Evolutionary conservation across 2,888 invertebrate species (phyloP).

Genomic region (Latrodectus elegans): DNA sequence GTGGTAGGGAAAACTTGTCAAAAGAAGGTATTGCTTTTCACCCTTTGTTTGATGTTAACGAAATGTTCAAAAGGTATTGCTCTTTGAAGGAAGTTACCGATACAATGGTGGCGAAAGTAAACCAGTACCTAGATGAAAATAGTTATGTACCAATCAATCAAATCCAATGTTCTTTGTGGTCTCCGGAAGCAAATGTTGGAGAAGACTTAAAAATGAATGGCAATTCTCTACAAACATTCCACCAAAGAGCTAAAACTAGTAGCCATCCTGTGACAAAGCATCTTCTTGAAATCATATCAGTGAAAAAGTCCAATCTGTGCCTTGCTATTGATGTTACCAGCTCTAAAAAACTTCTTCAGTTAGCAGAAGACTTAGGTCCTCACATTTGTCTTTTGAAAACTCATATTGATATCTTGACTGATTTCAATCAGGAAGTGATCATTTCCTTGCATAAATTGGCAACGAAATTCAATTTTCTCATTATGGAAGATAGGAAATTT

Average conservation of each 20-base stretch:
- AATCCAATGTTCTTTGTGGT: background rate
- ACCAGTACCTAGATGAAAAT: slow-evolving; percentile 22
- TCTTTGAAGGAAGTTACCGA: background rate
- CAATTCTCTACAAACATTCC: background rate
- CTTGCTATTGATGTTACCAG: slow-evolving; percentile 90
- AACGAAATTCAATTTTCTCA: slow-evolving; percentile 85
- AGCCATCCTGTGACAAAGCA: slow-evolving; percentile 74
- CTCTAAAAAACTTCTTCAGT: slow-evolving; percentile 79
- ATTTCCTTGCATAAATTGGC: slow-evolving; percentile 81
- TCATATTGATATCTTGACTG: slow-evolving; percentile 90
- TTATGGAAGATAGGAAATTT: slow-evolving; percentile 97
- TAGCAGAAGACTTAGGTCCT: slow-evolving; percentile 81
- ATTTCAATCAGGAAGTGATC: slow-evolving; percentile 83
- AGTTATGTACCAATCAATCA: background rate
- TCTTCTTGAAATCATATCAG: slow-evolving; percentile 81
- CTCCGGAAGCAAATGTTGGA: background rate
- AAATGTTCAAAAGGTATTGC: slow-evolving; percentile 24
- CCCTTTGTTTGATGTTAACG: slow-evolving; percentile 31
- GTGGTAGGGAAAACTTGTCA: slow-evolving; percentile 84
- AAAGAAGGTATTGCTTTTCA: slow-evolving; percentile 83
- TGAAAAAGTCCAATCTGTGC: slow-evolving; percentile 91
- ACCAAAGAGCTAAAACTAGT: slow-evolving; percentile 3
- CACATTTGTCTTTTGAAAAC: slow-evolving; percentile 91
- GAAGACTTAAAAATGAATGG: too few relatives aligned
- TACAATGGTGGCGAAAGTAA: background rate